Evolutionary conservation across 2,797 vertebrate species (phyloP).

Genomic region (Periophthalmus magnuspinnatus): DNA sequence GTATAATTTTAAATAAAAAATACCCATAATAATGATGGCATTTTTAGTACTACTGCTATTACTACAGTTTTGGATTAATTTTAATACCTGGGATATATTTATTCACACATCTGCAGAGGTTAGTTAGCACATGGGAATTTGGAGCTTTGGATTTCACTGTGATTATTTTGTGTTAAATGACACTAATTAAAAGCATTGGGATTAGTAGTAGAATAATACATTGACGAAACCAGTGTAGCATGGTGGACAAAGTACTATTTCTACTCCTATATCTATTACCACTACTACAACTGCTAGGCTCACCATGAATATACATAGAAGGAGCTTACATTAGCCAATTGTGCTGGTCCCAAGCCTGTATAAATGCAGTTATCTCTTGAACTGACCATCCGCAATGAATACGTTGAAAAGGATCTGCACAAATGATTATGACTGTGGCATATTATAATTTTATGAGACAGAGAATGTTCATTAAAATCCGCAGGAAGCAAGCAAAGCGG

Average conservation of each 20-base stretch:
- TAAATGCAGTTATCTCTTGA: neutral
- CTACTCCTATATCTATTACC: too few species aligned
- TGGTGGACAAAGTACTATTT: neutral
- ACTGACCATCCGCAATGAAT: neutral
- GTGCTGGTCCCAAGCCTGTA: neutral
- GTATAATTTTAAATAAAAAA: constrained; percentile 42
- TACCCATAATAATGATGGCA: neutral
- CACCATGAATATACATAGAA: too few species aligned
- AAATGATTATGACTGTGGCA: neutral
- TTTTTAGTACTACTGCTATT: neutral
- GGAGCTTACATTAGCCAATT: too few species aligned
- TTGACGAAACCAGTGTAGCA: too few species aligned
- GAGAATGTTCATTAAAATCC: neutral
- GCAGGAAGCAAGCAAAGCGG: constrained; percentile 31
- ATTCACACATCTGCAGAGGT: neutral
- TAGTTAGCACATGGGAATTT: neutral
- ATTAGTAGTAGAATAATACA: too few species aligned
- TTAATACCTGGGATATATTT: neutral
- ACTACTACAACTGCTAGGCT: neutral
- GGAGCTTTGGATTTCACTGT: neutral
- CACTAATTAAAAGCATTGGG: too few species aligned
- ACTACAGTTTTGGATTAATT: neutral
- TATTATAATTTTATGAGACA: constrained; percentile 5
- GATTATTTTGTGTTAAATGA: neutral
- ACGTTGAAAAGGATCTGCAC: neutral